Conservation (phyloP, 2,797 vertebrate genomes). For the Caiman crocodilus region DNA sequence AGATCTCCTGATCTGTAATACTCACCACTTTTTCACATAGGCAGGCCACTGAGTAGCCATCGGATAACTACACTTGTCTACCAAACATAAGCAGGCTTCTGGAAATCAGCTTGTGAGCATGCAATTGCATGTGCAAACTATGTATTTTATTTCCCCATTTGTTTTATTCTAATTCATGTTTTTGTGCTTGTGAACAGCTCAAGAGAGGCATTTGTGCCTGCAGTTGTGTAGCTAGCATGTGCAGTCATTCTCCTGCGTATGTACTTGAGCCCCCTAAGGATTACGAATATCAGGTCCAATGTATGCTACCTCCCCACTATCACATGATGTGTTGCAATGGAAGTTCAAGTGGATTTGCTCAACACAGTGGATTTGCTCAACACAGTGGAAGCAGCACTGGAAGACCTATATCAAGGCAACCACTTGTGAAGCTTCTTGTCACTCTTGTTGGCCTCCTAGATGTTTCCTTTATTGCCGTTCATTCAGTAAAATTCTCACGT, state of each 20-base stretch:
- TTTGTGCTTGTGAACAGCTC: neutral
- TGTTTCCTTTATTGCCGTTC: neutral
- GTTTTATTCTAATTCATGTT: neutral
- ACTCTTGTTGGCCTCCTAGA: neutral
- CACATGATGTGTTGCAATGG: neutral
- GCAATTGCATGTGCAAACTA: neutral
- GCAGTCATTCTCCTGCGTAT: neutral
- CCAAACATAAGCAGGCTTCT: neutral
- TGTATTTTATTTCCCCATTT: accelerated
- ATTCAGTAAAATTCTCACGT: neutral
- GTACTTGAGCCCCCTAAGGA: neutral
- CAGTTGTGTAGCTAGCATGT: neutral
- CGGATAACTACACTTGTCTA: neutral
- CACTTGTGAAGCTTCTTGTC: neutral
- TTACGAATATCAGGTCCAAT: neutral
- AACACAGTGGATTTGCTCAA: neutral
- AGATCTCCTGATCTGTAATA: neutral
- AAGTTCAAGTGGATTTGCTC: neutral
- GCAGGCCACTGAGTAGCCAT: neutral
- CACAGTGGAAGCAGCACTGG: neutral
- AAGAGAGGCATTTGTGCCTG: neutral
- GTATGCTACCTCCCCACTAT: neutral
- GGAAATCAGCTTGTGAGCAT: neutral
- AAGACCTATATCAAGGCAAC: neutral
- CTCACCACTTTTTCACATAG: neutral